Conservation (phyloP, 2,797 vertebrate genomes). For the Perodicticus potto region DNA sequence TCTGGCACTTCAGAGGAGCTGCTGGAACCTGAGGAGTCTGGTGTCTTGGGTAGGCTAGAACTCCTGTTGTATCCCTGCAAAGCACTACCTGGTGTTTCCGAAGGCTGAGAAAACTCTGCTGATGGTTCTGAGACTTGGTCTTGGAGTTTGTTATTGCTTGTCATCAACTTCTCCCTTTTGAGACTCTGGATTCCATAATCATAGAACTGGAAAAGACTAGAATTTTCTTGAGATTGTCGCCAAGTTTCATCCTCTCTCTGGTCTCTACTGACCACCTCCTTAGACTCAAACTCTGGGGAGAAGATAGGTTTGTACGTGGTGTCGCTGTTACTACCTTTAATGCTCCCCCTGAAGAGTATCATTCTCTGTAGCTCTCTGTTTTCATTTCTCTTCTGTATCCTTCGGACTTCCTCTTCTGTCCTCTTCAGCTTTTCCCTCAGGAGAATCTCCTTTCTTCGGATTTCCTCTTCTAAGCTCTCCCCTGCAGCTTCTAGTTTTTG, state of each 20-base stretch:
- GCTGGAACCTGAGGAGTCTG: background rate
- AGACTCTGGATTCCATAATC: constrained; percentile 74
- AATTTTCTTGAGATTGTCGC: constrained; percentile 57
- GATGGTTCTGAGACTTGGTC: background rate
- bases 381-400: constrained; percentile 86
- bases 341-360: constrained; percentile 19
- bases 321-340: background rate
- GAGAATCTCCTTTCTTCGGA: constrained; percentile 88
- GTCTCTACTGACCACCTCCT: constrained; percentile 25
- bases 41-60: background rate
- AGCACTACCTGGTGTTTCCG: constrained; percentile 50
- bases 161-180: constrained; percentile 78
- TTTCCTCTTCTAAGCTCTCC: constrained; percentile 86
- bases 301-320: background rate
- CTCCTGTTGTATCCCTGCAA: background rate
- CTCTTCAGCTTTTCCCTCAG: constrained; percentile 91
- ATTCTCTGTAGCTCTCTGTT: constrained; percentile 66
- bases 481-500: constrained; percentile 85
- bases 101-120: background rate
- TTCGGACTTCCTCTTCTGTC: constrained; percentile 87
- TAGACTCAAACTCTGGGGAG: constrained; percentile 33
- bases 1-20: constrained; percentile 36
- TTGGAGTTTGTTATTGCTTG: constrained; percentile 80
- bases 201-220: constrained; percentile 46
- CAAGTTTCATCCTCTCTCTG: background rate